A percentile compares a stretch with the other conserved stretches of the same genome.
Evolutionary conservation across 2,888 invertebrate genomes (phyloP).

Genomic region (Drosophila parthenogenetica): DNA sequence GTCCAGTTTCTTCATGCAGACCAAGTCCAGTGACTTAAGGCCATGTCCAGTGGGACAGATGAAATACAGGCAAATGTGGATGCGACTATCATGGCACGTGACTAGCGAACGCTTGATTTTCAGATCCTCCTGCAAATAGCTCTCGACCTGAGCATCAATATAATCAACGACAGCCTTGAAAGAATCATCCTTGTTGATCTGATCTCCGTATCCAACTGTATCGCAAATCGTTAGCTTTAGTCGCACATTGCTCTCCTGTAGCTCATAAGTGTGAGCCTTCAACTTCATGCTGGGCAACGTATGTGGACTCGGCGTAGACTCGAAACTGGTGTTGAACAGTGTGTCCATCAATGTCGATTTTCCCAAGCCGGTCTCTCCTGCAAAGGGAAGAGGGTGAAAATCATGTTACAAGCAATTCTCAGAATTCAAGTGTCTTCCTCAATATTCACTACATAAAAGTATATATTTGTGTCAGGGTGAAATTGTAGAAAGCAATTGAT

Average conservation of each 20-base stretch:
- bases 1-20: conserved; percentile 99
- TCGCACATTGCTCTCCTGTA: conserved; percentile 96
- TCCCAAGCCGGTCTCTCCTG: conserved; percentile 99
- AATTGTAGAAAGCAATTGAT: conserved; percentile 73
- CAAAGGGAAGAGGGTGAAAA: conserved; percentile 7
- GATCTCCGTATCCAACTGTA: conserved; percentile 99
- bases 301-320: conserved; percentile 97
- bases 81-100: conserved; percentile 96
- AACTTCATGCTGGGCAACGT: conserved; percentile 98
- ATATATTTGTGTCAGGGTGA: conserved; percentile 74
- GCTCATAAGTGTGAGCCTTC: conserved; percentile 97
- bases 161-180: conserved; percentile 99
- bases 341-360: conserved; percentile 99
- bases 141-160: conserved; percentile 99
- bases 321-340: conserved; percentile 98
- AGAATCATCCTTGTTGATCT: conserved; percentile 99
- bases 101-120: conserved; percentile 97
- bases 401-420: conserved; percentile 11
- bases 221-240: conserved; percentile 98
- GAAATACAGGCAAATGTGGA: conserved; percentile 99
- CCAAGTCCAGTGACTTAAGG: conserved; percentile 98
- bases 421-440: conserved; percentile 46
- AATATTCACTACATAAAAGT: conserved; percentile 48
- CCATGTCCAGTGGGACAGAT: conserved; percentile 98
- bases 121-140: conserved; percentile 98